Evolutionary conservation across 2,113 vertebrate species (phyloP), one percentile per base, ranked within the genome.

Genomic region (Tachycineta bicolor): DNA sequence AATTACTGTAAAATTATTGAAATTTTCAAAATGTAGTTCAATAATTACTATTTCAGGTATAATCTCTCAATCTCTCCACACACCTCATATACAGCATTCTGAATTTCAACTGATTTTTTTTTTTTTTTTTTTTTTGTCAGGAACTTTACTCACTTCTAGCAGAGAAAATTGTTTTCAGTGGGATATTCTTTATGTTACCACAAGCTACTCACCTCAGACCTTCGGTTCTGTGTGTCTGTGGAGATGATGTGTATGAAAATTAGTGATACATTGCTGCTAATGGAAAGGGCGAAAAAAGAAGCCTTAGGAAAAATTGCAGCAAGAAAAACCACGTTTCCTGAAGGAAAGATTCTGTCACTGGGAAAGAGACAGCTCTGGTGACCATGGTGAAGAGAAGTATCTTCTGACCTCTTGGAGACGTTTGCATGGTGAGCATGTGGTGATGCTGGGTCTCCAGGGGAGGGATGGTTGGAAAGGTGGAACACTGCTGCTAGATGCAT

Each of bases 401-500:
- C 6, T 12, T 62, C n/a, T 17, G 11, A 3, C 3, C 28, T 55
- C 17, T 33, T 33, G 52, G 65, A 25, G 60, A 4, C 29, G 31
- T 6, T 14, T 16, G 4, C 50, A 3, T 1, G 6, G 28, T 5
- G 21, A 39, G 21, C 0, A 0, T 6, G 6, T 23, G 14, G n/a
- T 3, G 12, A 1, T 0, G 0, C 1, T 28, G 41, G 15, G 23
- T 39, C 15, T 41, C 10, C 41, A 11, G 2, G 0, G 18, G 10
- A n/a, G 9, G 28, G 6, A 17, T 23, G 34, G 18, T 28, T 68
- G 70, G 56, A 58, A 47, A 33, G 12, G 33, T 2, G 10, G 20
- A 37, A 29, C 0, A 0, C 4, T 14, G 6, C 9, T 3, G 1
- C 14, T 23, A 47, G 18, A 8, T 24, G 44, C 59, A 2, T 2